Percentiles rank a stretch among this genome's conserved stretches.
phyloP scores from a whole-genome alignment of 2,797 vertebrate species.

The Tragelaphus eurycerus region DNA sequence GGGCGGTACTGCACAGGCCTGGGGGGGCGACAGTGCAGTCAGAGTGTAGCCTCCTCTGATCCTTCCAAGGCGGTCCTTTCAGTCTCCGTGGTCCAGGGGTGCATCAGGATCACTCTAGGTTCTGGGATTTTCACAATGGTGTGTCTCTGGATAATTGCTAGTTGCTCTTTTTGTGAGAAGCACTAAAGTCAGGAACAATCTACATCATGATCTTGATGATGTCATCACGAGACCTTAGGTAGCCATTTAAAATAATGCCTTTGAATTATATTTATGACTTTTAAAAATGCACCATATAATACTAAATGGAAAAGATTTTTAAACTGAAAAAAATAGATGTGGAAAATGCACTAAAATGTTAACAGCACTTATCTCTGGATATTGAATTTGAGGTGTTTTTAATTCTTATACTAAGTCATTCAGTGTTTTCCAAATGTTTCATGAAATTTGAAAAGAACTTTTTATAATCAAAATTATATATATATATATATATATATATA shows the following conservation, averaged over 20 bases:
- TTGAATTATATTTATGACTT: background rate
- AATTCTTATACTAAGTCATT: background rate
- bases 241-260: background rate
- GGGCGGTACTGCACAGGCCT: fast-evolving
- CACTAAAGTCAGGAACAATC: background rate
- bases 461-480: background rate
- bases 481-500: too few relatives aligned
- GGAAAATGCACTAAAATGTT: background rate
- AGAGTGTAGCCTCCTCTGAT: background rate
- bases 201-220: background rate
- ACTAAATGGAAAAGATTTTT: background rate
- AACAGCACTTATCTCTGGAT: background rate
- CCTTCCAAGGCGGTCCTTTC: background rate
- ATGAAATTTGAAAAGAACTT: background rate
- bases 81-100: fast-evolving
- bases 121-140: background rate
- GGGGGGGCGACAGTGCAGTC: background rate
- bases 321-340: background rate
- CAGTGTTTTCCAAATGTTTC: background rate
- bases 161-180: background rate
- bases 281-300: background rate
- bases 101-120: too few relatives aligned
- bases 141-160: background rate
- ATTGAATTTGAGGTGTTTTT: background rate
- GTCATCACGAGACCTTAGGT: background rate